Percentiles rank a stretch among this genome's conserved stretches.
Conservation (phyloP, 1,140 invertebrate genomes). For the Halictus rubicundus region DNA sequence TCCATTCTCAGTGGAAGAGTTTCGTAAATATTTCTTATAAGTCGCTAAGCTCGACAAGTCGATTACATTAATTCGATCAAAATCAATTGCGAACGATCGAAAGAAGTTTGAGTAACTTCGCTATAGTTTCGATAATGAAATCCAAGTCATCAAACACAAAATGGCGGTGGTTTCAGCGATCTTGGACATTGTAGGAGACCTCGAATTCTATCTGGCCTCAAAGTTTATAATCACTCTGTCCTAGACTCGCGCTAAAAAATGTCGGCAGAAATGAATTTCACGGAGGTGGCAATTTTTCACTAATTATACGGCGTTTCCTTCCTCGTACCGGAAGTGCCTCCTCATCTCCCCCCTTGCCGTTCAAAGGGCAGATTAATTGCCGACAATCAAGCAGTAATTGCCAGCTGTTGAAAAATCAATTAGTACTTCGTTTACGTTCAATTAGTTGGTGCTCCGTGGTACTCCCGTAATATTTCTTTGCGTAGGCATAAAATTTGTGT, state of each 20-base stretch:
- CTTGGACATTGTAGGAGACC: too few relatives aligned
- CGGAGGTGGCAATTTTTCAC: not conserved
- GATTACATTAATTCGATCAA: too few relatives aligned
- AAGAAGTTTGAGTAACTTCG: too few relatives aligned
- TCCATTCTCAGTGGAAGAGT: too few relatives aligned
- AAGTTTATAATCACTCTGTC: too few relatives aligned
- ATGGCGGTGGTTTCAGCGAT: too few relatives aligned
- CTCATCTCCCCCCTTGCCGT: not conserved
- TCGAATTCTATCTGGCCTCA: too few relatives aligned
- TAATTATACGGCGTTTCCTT: not conserved
- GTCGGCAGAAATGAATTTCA: not conserved
- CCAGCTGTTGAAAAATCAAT: not conserved
- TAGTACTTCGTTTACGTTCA: not conserved
- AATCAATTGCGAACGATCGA: too few relatives aligned
- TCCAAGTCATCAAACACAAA: too few relatives aligned
- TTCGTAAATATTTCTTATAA: too few relatives aligned
- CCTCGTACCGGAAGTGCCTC: not conserved
- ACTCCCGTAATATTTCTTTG: not conserved
- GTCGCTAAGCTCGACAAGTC: too few relatives aligned
- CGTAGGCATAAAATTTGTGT: not conserved
- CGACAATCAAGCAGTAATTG: not conserved
- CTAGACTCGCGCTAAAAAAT: not conserved
- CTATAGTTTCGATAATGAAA: too few relatives aligned
- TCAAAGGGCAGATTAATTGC: constrained; percentile 2
- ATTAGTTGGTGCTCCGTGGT: not conserved